Evolutionary conservation across 2,113 vertebrate species (phyloP), one percentile per base, ranked within the genome.

Genomic region (Rana temporaria): DNA sequence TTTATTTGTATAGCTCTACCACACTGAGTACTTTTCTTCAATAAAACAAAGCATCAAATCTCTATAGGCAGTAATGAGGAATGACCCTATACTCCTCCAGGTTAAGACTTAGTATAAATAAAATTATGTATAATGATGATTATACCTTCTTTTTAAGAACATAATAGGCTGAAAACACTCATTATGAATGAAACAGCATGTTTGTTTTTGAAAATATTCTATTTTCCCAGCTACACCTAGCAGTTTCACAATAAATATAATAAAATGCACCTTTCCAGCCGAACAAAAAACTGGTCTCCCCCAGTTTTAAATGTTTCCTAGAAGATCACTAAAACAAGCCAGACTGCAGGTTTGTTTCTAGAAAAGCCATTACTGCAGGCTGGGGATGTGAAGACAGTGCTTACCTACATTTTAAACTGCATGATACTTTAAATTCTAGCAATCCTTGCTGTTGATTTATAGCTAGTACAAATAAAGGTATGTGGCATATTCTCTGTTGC

Each of bases 41-140:
- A 20, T 63, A 63, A 63, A 63, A 20, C 11, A 63, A 63, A 20
- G 11, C 60, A 22, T 60, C 6, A 14, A 60, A 9, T 60, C 52
- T 74, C 22, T 52, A 34, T 57, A 59, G 52, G 26, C 53, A 24
- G 42, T 72, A 8, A 53, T 53, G 26, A 62, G 57, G 24, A 34
- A 81, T 48, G 85, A 71, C 78, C 79, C 71, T 76, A 17, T 67
- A 76, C 18, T 81, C 56, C n/a, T 57, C 67, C 57, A 66, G 42
- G 68, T 84, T 63, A 24, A 12, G 11, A 63, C 15, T 20, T 24
- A 63, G 60, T 24, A 63, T 63, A 63, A 63, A 63, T 63, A 63
- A 63, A 63, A 63, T 63, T 22, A 63, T 63, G 60, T 20, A 63
- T 63, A 63, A 63, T 63, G 60, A 63, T 63, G 60, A 63, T 63